These are phyloP conservation scores for Fringilla coelebs DNA, from an alignment of 2,797 vertebrate species.

Conservation along the genomic window DNA sequence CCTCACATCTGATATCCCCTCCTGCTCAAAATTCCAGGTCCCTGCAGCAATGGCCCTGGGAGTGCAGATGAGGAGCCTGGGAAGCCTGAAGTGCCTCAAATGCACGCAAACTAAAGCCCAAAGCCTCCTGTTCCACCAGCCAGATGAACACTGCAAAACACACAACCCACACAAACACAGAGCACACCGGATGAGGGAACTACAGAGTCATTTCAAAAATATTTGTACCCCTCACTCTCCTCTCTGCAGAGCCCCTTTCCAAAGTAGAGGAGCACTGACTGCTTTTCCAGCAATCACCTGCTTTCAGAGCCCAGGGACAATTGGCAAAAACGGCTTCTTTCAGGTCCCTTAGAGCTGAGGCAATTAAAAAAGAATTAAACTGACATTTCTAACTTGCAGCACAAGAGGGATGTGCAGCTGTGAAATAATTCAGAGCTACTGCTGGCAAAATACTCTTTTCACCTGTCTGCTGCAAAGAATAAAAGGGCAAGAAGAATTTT, in stretches of 20 bases:
- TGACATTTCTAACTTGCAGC: background rate
- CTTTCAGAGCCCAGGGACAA: background rate
- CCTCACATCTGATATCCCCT: background rate
- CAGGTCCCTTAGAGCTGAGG: background rate
- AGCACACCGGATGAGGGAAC: fast-evolving
- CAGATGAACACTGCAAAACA: background rate
- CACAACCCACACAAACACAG: background rate
- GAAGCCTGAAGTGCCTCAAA: background rate
- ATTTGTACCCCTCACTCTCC: background rate
- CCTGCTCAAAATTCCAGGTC: background rate
- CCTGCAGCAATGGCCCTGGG: background rate
- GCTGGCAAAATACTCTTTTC: background rate
- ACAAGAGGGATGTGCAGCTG: background rate
- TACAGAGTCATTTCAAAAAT: background rate
- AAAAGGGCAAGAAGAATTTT: background rate
- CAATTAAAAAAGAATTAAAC: slow-evolving; percentile 45
- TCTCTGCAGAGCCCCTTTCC: background rate
- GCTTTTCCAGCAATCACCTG: background rate
- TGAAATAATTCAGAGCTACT: slow-evolving; percentile 20
- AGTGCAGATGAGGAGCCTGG: background rate
- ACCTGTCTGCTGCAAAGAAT: background rate
- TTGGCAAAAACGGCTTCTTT: background rate
- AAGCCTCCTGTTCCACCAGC: background rate
- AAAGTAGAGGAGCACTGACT: background rate
- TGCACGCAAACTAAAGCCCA: background rate